Evolutionary conservation across 2,797 vertebrate species (phyloP), one percentile per base, ranked within the genome.

Genomic region (Moxostoma hubbsi): DNA sequence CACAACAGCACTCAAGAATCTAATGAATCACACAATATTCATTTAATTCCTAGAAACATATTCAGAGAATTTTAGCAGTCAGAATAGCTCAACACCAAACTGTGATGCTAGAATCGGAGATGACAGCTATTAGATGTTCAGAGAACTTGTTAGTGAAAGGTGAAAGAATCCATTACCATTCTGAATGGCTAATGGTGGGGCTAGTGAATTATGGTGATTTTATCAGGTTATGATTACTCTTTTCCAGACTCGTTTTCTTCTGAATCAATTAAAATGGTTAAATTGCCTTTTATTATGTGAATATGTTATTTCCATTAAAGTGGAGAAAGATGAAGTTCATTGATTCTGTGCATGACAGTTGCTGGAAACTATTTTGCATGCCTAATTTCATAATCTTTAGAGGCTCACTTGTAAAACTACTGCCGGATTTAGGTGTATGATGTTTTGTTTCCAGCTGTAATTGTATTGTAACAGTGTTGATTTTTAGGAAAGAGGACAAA

Each of bases 201-300:
- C 88, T 86, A 87, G 87, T 87, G 86, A 89, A 91, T 58, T 65
- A 58, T 24, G 68, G 82, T 81, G 85, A 79, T 84, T 91, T 84
- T 86, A 83, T 84, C 64, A 80, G 86, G 73, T 88, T 47, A 75
- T 78, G 75, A 80, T 80, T 82, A 55, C 72, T 18, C 43, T 53
- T 67, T 86, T 85, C 88, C 82, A 82, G 85, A 88, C 84, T 89
- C 89, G 57, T 51, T 65, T 83, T 81, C 72, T 6, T 13, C 10
- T 13, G 9, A 84, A 77, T 61, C 74, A 45, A 16, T 71, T 54
- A 82, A 75, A 73, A 73, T 46, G 58, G 66, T 57, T 83, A 61
- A 81, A 74, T 83, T 76, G 79, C 4, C 79, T 74, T 76, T 61
- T 65, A 62, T 72, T 43, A 68, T 57, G 66, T 55, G 69, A 71